Percentiles rank a stretch among this genome's conserved stretches.
Conservation (phyloP, 2,113 vertebrate species). For the Anolis sagrei region DNA sequence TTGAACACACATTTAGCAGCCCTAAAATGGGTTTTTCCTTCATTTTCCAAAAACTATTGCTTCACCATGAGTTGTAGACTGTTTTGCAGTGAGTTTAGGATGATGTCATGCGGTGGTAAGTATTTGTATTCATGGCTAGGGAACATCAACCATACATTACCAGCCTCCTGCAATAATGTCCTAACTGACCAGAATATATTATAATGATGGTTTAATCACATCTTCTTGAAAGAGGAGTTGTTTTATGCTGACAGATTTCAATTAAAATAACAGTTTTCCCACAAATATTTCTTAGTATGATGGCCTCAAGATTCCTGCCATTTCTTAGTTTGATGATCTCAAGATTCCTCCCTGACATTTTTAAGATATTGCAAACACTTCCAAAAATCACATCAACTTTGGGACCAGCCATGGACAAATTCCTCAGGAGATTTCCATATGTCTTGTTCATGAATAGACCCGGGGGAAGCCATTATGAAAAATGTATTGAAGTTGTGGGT, state of each 20-base stretch:
- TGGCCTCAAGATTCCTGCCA: too few relatives aligned
- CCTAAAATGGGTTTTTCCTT: too few relatives aligned
- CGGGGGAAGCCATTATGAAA: not conserved
- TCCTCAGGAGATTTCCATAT: conserved; percentile 59
- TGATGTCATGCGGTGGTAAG: too few relatives aligned
- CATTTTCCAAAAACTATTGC: too few relatives aligned
- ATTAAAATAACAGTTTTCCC: conserved; percentile 63
- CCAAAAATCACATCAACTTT: conserved; percentile 71
- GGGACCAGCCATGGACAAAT: conserved; percentile 57
- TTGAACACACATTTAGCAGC: too few relatives aligned
- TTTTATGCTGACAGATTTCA: conserved; percentile 65
- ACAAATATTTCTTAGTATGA: too few relatives aligned
- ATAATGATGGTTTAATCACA: conserved; percentile 76
- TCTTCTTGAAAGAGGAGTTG: conserved; percentile 61
- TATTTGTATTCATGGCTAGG: too few relatives aligned
- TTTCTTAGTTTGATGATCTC: conserved; percentile 62
- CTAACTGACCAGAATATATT: conserved; percentile 58
- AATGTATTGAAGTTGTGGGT: conserved; percentile 48
- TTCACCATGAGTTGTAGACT: too few relatives aligned
- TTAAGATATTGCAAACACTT: conserved; percentile 61
- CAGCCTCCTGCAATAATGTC: too few relatives aligned
- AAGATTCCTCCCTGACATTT: conserved; percentile 64
- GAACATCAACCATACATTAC: too few relatives aligned
- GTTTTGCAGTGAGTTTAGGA: too few relatives aligned
- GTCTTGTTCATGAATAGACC: conserved; percentile 54